Evolutionary conservation across 1,140 invertebrate species (phyloP).

Genomic region (Octopus bimaculoides): DNA sequence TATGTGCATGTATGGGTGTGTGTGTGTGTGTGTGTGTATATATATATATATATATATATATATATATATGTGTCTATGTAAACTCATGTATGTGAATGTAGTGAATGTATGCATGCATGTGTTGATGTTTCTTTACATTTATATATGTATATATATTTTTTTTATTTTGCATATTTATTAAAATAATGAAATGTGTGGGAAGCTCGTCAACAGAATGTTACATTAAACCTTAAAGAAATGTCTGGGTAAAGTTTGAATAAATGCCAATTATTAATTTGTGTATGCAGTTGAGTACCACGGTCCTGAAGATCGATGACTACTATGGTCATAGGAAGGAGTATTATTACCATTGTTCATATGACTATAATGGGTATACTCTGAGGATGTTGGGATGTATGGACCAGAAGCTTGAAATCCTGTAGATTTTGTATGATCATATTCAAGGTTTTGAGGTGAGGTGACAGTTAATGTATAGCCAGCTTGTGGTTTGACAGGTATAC

Average conservation of each 20-base stretch:
- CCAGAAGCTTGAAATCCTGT: background rate
- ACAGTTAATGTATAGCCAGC: slow-evolving; percentile 2
- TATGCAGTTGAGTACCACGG: slow-evolving; percentile 3
- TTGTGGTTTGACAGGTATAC: slow-evolving; percentile 8
- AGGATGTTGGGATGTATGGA: background rate
- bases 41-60: background rate
- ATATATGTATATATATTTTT: background rate
- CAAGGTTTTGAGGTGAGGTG: background rate
- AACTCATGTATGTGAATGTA: background rate
- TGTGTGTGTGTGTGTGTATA: background rate
- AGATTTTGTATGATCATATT: slow-evolving; percentile 2
- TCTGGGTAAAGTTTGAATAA: background rate
- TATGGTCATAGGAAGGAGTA: background rate
- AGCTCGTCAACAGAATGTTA: too few species aligned
- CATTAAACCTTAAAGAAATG: too few species aligned
- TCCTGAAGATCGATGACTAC: background rate
- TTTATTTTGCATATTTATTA: too few species aligned
- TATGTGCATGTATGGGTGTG: background rate
- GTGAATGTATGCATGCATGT: background rate
- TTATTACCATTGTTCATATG: background rate
- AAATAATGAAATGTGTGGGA: too few species aligned
- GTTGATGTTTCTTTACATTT: background rate
- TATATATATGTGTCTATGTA: background rate
- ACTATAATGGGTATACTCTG: background rate
- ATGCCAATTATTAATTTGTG: background rate